Evolutionary conservation across 2,888 invertebrate species (phyloP), one percentile per base, ranked within the genome.

Genomic region (Petrolisthes cinctipes): DNA sequence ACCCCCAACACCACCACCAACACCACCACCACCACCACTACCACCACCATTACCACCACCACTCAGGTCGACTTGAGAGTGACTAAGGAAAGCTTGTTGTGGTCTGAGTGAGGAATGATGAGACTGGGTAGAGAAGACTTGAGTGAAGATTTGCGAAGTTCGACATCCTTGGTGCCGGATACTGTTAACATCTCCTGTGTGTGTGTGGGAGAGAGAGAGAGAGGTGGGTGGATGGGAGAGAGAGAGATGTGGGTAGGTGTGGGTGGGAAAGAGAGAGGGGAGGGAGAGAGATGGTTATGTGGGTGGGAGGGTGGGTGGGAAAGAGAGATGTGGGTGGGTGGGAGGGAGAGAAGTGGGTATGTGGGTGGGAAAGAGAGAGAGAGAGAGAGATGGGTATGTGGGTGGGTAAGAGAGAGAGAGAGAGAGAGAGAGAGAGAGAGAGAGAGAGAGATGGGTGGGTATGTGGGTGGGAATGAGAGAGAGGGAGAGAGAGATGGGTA

Each of bases 141-240:
- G 66, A 86, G 57, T 57, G 83, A 86, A 51, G 71, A 83, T 51
- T 83, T 86, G 37, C 86, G 82, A 17, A 71, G 86, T 71, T 66
- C 78, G 51, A 82, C 76, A 56, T 83, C 86, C 76, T 23, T 83
- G 57, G 23, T 20, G 57, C 7, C 57, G 14, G 17, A 37, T 0
- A 17, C 54, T 7, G 37, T 71, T 4, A 56, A 20, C 73, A 5
- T 68, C 14, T 37, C 54, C 54, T 53, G n/a, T 53, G 17, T 17
- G 56, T 23, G 14, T 9, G 53, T 4, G 4, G 56, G 7, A 20
- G 17, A 17, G 71, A 71, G 7, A 71, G 7, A 71, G 17, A 61
- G 53, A n/a, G 73, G 61, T 71, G 71, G n/a, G n/a, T 0, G n/a
- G 23, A 17, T 4, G 0, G 7, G n/a, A 5, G 71, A 71, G n/a